Evolutionary conservation across 2,113 vertebrate genomes (phyloP), one percentile per base, ranked within the genome.

Genomic region (Corythornis vintsioides): DNA sequence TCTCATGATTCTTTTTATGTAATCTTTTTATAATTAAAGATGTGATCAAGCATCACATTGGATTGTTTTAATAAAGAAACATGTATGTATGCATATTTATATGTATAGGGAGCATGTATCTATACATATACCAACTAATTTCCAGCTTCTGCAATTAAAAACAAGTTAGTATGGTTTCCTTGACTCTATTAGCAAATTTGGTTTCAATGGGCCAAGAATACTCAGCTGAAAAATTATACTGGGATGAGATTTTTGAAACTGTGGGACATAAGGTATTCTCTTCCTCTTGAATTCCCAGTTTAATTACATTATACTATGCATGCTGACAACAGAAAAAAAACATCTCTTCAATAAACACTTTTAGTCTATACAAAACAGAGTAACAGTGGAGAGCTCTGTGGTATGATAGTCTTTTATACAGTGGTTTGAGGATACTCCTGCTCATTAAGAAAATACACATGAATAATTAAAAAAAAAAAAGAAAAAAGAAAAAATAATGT

Each of bases 401-500:
- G 55, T 83, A 43, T 26, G 18, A 53, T 10, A 84, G 48, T 47
- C n/a, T 92, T 89, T 78, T 25, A 65, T 26, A 89, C 0, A 40
- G 59, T 47, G 26, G 33, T 63, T 89, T 91, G 77, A 82, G 82
- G n/a, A 79, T 83, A 76, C 28, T 65, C 15, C 16, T 59, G 57
- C 35, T 89, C 42, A 59, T 93, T 83, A 92, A 64, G 35, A 93
- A 84, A 91, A 2, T 21, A 87, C 21, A 57, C 21, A 77, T 48
- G 70, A 89, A 91, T 76, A 94, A 91, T 89, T 92, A 83, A 89
- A 42, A 18, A 66, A 91, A 91, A 94, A 94, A 18, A 66, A 91
- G 89, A 94, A 94, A 85, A 94, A 92, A 55, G 10, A 77, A 61
- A 84, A 79, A 59, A 79, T 4, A 73, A 50, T 73, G 31, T 80